These are phyloP conservation scores for Nylanderia fulva DNA, from an alignment of 1,140 invertebrate species.

Conservation along the genomic window DNA sequence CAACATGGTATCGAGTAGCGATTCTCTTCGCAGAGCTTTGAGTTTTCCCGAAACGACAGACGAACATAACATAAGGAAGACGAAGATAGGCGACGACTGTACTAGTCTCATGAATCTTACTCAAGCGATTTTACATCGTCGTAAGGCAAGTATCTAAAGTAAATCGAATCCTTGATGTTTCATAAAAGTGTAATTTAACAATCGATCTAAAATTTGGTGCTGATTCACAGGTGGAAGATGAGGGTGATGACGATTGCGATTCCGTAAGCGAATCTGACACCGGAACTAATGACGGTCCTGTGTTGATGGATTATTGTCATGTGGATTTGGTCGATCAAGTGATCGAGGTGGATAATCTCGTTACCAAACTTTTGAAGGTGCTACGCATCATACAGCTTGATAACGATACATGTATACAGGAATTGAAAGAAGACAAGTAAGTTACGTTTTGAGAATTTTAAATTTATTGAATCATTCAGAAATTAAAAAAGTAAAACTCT, in stretches of 20 bases:
- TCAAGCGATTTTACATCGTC: slow-evolving; percentile 83
- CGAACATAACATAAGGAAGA: slow-evolving; percentile 73
- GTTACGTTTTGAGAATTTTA: slow-evolving; percentile 5
- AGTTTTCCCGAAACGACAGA: slow-evolving; percentile 82
- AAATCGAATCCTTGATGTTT: background rate
- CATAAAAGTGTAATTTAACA: background rate
- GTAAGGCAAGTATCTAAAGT: slow-evolving; percentile 72
- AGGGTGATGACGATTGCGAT: slow-evolving; percentile 83
- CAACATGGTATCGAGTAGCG: slow-evolving; percentile 89
- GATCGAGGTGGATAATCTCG: slow-evolving; percentile 91
- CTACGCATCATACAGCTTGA: slow-evolving; percentile 90
- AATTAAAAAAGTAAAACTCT: too few species aligned
- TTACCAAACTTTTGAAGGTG: slow-evolving; percentile 91
- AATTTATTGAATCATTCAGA: background rate
- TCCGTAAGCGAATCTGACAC: slow-evolving; percentile 82
- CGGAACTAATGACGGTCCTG: slow-evolving; percentile 78
- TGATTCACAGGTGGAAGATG: slow-evolving; percentile 80
- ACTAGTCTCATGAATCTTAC: slow-evolving; percentile 83
- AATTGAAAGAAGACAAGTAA: slow-evolving; percentile 87
- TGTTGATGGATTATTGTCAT: slow-evolving; percentile 81
- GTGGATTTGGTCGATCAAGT: slow-evolving; percentile 89
- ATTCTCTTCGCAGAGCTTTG: slow-evolving; percentile 82
- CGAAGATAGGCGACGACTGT: slow-evolving; percentile 79
- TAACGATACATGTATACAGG: slow-evolving; percentile 89
- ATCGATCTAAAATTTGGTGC: background rate